phyloP scores from a whole-genome alignment of 2,797 vertebrate species.

The Sebastes iracundus region DNA sequence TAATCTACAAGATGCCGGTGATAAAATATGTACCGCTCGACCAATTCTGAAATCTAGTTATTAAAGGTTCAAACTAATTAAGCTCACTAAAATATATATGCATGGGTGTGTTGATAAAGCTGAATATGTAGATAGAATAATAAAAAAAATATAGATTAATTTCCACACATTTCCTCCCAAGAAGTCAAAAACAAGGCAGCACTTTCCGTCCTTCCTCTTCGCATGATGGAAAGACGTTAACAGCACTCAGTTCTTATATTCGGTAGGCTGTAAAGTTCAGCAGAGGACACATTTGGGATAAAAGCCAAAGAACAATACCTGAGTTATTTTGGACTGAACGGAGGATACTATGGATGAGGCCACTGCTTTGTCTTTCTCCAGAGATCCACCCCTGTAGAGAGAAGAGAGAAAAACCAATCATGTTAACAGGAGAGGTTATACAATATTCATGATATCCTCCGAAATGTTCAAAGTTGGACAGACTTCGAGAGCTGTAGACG shows the following conservation, averaged over 20 bases:
- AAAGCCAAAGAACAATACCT: constrained; percentile 85
- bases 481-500: constrained; percentile 17
- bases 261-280: constrained; percentile 18
- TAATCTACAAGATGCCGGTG: background rate
- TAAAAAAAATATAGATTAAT: background rate
- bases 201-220: constrained; percentile 15
- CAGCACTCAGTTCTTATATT: constrained; percentile 27
- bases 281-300: constrained; percentile 26
- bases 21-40: background rate
- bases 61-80: background rate
- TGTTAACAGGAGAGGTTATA: constrained; percentile 59
- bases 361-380: constrained; percentile 95
- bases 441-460: constrained; percentile 67
- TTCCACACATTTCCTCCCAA: background rate
- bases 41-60: background rate
- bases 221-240: constrained; percentile 28
- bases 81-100: background rate
- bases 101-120: background rate
- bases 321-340: constrained; percentile 99
- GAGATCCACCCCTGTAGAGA: constrained; percentile 88
- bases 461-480: constrained; percentile 46
- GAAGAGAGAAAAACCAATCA: constrained; percentile 48
- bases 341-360: constrained; percentile 95
- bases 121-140: background rate
- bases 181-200: constrained; percentile 18